A percentile compares a stretch with the other conserved stretches of the same genome.
phyloP scores from a whole-genome alignment of 2,888 invertebrate genomes.

The Fragum fragum region DNA sequence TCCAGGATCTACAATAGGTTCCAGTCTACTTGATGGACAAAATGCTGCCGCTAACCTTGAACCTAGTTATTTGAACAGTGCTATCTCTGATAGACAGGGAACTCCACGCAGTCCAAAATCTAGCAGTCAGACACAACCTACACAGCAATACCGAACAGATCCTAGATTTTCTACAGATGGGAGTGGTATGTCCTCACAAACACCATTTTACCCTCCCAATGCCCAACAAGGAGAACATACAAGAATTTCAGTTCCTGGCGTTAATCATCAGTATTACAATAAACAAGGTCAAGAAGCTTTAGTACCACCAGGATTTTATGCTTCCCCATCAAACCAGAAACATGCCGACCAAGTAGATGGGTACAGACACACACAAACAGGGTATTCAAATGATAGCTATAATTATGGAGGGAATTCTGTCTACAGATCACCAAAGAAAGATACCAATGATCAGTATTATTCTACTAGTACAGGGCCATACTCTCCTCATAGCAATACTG shows the following conservation, averaged over 20 bases:
- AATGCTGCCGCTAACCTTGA: constrained; percentile 34
- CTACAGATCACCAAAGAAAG: constrained; percentile 4
- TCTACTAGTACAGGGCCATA: too few relatives aligned
- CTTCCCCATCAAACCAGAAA: neutral
- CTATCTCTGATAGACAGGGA: constrained; percentile 12
- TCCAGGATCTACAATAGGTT: neutral
- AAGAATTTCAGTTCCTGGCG: neutral
- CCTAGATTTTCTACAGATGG: neutral
- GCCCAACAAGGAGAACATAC: constrained; percentile 5
- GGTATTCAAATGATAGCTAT: neutral
- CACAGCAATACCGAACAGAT: neutral
- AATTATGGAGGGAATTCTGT: neutral
- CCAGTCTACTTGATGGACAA: constrained; percentile 16
- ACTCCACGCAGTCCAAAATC: constrained; percentile 1
- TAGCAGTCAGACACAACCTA: neutral
- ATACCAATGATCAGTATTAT: constrained; percentile 7
- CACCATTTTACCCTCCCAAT: constrained; percentile 34
- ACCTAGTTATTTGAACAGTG: constrained; percentile 30
- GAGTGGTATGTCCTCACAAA: neutral
- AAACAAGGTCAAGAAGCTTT: neutral
- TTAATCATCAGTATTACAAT: neutral
- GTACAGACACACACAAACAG: neutral
- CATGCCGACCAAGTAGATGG: neutral
- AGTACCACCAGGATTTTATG: constrained; percentile 19
- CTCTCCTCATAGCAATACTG: neutral